These are phyloP conservation scores for Corvus hawaiiensis DNA, from an alignment of 2,113 vertebrate species.

Conservation along the genomic window DNA sequence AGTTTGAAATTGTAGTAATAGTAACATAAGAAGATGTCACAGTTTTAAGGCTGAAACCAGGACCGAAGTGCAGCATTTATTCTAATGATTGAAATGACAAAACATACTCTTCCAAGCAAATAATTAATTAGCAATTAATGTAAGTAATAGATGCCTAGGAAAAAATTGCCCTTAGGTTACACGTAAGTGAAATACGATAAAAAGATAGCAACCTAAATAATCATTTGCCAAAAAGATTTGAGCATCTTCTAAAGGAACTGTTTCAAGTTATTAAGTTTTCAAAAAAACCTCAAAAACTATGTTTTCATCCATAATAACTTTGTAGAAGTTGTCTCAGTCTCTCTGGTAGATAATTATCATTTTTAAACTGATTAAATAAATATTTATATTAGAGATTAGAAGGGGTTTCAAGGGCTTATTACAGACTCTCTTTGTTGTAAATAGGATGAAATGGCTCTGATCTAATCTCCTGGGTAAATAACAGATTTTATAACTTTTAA, in stretches of 20 bases:
- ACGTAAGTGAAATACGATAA: neutral
- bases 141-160: neutral
- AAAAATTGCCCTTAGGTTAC: neutral
- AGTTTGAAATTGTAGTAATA: neutral
- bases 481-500: slow-evolving; percentile 26
- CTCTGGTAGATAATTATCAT: slow-evolving; percentile 44
- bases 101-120: neutral
- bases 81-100: neutral
- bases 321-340: neutral
- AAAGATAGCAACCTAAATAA: neutral
- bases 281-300: neutral
- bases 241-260: neutral
- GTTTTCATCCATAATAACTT: neutral
- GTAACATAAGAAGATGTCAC: fast-evolving
- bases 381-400: slow-evolving; percentile 34
- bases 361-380: slow-evolving; percentile 24
- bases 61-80: neutral
- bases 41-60: neutral
- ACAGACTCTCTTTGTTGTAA: slow-evolving; percentile 10
- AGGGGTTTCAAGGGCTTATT: slow-evolving; percentile 35
- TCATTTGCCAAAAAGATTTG: neutral
- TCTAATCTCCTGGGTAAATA: slow-evolving; percentile 38
- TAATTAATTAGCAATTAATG: neutral
- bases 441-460: slow-evolving; percentile 29
- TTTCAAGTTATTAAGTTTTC: neutral